Conservation (phyloP, 1,140 invertebrate species). For the Limonius californicus region DNA sequence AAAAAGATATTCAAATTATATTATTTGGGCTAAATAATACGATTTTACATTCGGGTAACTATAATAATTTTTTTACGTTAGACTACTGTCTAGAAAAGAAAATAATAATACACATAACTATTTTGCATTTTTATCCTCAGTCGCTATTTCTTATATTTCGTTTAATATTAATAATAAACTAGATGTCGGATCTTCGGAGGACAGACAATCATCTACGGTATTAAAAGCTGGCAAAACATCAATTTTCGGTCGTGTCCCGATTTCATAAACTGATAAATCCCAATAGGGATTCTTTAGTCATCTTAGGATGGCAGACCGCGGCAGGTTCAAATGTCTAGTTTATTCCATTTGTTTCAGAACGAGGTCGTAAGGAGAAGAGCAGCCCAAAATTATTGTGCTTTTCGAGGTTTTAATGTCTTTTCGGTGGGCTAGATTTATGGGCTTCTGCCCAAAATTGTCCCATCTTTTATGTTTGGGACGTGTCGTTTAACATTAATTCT, state of each 20-base stretch:
- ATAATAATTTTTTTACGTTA: too few relatives aligned
- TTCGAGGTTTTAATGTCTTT: slow-evolving; percentile 16
- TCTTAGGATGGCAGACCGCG: too few relatives aligned
- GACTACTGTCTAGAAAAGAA: too few relatives aligned
- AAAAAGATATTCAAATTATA: too few relatives aligned
- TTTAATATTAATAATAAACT: too few relatives aligned
- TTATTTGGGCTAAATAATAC: too few relatives aligned
- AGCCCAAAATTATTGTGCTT: background rate
- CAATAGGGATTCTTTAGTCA: background rate
- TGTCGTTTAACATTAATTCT: slow-evolving; percentile 21
- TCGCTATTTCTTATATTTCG: too few relatives aligned
- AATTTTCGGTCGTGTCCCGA: slow-evolving; percentile 4
- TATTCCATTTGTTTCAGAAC: slow-evolving; percentile 8
- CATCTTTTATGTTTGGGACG: slow-evolving; percentile 21
- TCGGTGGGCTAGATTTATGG: slow-evolving; percentile 15
- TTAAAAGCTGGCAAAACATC: slow-evolving; percentile 15
- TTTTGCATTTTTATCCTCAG: too few relatives aligned
- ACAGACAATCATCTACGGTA: background rate
- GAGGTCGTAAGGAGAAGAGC: background rate
- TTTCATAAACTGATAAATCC: background rate
- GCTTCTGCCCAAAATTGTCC: slow-evolving; percentile 17
- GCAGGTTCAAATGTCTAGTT: background rate
- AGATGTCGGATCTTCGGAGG: background rate
- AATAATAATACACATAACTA: too few relatives aligned
- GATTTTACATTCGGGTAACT: too few relatives aligned